phyloP scores from a whole-genome alignment of 2,888 invertebrate species.

The Carterocephalus palaemon region DNA sequence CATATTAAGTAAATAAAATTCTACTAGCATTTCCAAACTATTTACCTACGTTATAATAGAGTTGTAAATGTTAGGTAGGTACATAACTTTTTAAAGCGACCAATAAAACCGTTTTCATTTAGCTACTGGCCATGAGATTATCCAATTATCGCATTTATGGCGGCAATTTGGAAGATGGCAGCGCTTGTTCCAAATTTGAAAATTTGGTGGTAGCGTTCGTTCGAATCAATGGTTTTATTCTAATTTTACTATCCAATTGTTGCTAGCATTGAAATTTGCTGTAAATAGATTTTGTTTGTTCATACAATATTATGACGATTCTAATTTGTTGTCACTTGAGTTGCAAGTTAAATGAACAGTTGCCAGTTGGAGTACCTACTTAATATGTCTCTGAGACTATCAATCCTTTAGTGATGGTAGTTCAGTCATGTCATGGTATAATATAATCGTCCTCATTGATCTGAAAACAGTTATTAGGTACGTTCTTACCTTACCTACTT shows the following conservation, averaged over 20 bases:
- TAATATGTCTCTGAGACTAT: too few relatives aligned
- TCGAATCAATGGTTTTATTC: conserved; percentile 66
- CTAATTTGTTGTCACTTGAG: too few relatives aligned
- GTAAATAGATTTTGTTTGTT: conserved; percentile 35
- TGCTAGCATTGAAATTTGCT: conserved; percentile 39
- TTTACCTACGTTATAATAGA: not conserved
- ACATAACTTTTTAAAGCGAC: conserved; percentile 34
- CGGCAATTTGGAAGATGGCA: conserved; percentile 69
- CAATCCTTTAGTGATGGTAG: too few relatives aligned
- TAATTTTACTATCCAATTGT: conserved; percentile 63
- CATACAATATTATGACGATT: not conserved
- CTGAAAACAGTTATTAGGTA: too few relatives aligned
- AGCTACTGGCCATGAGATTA: conserved; percentile 69
- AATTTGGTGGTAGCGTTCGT: conserved; percentile 60
- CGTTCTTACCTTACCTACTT: too few relatives aligned
- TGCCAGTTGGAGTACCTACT: too few relatives aligned
- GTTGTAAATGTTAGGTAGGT: conserved; percentile 26
- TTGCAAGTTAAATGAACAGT: too few relatives aligned
- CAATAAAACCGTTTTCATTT: conserved; percentile 65
- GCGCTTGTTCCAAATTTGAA: conserved; percentile 61
- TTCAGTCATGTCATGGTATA: too few relatives aligned
- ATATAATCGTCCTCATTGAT: too few relatives aligned
- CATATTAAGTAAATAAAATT: conserved; percentile 1
- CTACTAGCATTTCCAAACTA: not conserved
- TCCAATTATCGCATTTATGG: conserved; percentile 70